Evolutionary conservation across 2,888 invertebrate species (phyloP).

Genomic region (Macrosiphum euphorbiae): DNA sequence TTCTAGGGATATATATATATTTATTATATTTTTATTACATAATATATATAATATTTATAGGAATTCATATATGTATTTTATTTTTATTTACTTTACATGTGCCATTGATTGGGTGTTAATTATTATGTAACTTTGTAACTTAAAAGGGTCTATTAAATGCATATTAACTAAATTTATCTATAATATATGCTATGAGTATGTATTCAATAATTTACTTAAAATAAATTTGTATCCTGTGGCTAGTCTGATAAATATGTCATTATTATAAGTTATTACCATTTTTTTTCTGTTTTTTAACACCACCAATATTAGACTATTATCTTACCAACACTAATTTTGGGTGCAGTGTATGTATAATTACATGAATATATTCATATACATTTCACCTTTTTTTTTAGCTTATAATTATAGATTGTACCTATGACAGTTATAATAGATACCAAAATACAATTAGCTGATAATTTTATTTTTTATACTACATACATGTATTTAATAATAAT

Average conservation of each 20-base stretch:
- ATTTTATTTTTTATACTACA: background rate
- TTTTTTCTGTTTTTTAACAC: background rate
- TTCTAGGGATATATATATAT: background rate
- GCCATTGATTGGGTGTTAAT: background rate
- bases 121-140: background rate
- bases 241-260: background rate
- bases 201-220: background rate
- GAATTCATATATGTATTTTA: background rate
- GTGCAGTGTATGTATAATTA: no score
- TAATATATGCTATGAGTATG: background rate
- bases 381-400: background rate
- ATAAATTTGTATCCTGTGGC: background rate
- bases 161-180: background rate
- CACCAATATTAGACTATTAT: background rate
- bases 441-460: background rate
- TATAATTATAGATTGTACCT: background rate
- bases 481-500: background rate
- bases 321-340: background rate
- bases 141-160: background rate
- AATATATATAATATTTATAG: background rate
- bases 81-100: slow-evolving; percentile 1
- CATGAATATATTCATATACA: no score
- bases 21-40: background rate
- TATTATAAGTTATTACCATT: background rate
- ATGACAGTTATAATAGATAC: background rate